Evolutionary conservation across 2,113 vertebrate species (phyloP).

Genomic region (Phalacrocorax pelagicus): DNA sequence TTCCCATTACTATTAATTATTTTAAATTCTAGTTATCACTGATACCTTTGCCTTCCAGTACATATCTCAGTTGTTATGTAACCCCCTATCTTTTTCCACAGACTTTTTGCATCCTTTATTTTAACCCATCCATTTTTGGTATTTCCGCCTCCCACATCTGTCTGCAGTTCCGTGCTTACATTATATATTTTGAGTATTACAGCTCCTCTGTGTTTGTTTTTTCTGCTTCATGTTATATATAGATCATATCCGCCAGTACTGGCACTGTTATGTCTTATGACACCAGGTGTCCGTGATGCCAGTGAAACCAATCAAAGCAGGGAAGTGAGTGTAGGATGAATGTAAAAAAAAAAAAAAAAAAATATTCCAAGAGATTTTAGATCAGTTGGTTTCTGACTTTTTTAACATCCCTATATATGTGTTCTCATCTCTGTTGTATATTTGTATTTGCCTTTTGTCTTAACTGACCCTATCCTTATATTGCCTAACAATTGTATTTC

Average conservation of each 20-base stretch:
- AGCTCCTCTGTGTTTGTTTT: constrained; percentile 51
- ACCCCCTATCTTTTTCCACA: not conserved
- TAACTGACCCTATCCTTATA: not conserved
- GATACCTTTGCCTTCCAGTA: not conserved
- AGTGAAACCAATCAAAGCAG: not conserved
- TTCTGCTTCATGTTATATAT: constrained; percentile 28
- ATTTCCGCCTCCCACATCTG: constrained; percentile 60
- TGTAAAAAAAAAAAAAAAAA: not conserved
- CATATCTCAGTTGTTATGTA: not conserved
- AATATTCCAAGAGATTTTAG: not conserved
- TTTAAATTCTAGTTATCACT: not conserved
- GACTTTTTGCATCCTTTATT: constrained; percentile 1
- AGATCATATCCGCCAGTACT: constrained; percentile 17
- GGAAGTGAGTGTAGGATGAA: not conserved
- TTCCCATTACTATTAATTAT: not conserved
- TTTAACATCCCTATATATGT: not conserved
- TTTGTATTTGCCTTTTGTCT: not conserved
- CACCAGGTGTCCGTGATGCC: not conserved
- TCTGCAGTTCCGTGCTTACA: constrained; percentile 28
- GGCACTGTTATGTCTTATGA: not conserved
- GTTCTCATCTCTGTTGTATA: not conserved
- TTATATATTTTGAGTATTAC: constrained; percentile 48
- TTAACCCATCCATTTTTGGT: constrained; percentile 45
- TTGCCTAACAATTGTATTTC: not conserved
- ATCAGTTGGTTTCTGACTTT: not conserved